Conservation (phyloP, 2,797 vertebrate species). For the Fistularia commersonii region DNA sequence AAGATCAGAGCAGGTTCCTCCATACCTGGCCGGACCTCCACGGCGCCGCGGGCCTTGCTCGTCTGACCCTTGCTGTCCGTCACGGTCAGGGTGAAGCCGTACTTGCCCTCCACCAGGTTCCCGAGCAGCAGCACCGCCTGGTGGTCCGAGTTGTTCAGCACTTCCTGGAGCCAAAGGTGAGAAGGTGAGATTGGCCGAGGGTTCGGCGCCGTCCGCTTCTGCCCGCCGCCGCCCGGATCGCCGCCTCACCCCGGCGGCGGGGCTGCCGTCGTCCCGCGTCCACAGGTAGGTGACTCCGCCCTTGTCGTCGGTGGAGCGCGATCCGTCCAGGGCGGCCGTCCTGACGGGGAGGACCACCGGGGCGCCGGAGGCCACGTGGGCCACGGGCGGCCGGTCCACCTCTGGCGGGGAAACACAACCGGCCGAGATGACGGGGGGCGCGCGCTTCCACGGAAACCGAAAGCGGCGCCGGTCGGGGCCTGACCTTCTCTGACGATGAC, state of each 20-base stretch:
- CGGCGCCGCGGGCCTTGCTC: conserved; percentile 73
- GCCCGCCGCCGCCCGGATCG: no score
- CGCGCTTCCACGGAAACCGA: no score
- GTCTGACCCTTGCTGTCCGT: conserved; percentile 94
- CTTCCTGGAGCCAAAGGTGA: no score
- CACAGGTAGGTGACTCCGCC: conserved; percentile 87
- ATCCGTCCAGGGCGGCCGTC: conserved; percentile 86
- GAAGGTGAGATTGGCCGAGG: no score
- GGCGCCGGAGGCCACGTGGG: conserved; percentile 81
- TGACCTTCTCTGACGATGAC: conserved; percentile 93
- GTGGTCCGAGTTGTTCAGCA: conserved; percentile 93
- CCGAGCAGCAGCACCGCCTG: conserved; percentile 90
- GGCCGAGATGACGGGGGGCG: no score
- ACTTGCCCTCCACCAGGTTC: conserved; percentile 93
- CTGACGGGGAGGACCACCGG: conserved; percentile 82
- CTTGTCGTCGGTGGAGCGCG: conserved; percentile 90
- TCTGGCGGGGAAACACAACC: conserved; percentile 77
- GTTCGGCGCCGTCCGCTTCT: no score
- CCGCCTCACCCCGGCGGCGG: conserved; percentile 93
- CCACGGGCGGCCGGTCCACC: conserved; percentile 85
- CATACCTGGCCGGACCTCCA: conserved; percentile 93
- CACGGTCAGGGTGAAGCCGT: conserved; percentile 89
- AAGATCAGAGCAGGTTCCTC: no score
- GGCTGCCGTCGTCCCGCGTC: conserved; percentile 89
- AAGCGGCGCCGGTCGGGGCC: no score